These are phyloP conservation scores for Erythrocercus mccallii DNA, from an alignment of 2,113 vertebrate genomes.

Conservation along the genomic window DNA sequence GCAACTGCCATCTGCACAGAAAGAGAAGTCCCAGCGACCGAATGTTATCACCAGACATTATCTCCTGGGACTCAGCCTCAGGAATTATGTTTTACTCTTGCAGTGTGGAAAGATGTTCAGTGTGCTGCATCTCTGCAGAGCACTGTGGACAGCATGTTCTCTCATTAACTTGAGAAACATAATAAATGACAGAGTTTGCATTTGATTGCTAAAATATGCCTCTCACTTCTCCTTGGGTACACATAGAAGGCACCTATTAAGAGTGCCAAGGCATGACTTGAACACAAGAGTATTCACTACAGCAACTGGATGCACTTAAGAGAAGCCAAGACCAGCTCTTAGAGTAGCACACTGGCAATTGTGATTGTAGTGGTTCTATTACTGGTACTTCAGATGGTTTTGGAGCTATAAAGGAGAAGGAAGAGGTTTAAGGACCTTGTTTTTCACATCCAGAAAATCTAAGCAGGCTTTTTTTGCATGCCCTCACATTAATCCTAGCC, in stretches of 20 bases:
- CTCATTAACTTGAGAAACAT: neutral
- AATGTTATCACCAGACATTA: slow-evolving; percentile 49
- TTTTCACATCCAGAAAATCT: neutral
- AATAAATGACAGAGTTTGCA: neutral
- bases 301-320: neutral
- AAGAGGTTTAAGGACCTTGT: neutral
- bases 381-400: neutral
- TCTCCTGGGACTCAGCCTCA: neutral
- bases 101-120: neutral
- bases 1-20: slow-evolving; percentile 27
- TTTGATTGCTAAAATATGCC: neutral
- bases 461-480: neutral
- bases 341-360: neutral
- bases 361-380: neutral
- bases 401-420: neutral
- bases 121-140: neutral
- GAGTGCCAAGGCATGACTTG: neutral
- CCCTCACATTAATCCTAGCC: neutral
- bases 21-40: slow-evolving; percentile 18
- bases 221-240: neutral
- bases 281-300: neutral
- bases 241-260: neutral
- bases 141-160: neutral
- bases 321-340: neutral
- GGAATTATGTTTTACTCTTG: slow-evolving; percentile 15